These are phyloP conservation scores for Ctenosaura bakeri DNA, from an alignment of 2,797 vertebrate genomes.

Conservation along the genomic window DNA sequence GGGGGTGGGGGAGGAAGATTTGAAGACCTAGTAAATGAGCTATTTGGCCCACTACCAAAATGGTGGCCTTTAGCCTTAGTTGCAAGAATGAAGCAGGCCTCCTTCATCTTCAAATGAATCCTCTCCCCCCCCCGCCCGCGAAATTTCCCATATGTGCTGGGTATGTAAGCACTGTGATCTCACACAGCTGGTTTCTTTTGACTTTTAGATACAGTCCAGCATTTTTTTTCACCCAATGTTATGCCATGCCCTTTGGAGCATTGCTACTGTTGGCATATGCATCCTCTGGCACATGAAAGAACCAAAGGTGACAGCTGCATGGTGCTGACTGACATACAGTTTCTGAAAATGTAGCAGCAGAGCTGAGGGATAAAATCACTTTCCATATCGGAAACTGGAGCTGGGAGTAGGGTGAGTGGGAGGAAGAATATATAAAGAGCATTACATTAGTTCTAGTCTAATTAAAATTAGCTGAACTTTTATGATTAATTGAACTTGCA, in stretches of 20 bases:
- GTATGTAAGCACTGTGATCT: not conserved
- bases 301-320: conserved; percentile 26
- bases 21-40: not conserved
- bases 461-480: not conserved
- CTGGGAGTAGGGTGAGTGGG: not conserved
- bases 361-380: not conserved
- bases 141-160: not conserved
- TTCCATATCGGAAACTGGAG: not conserved
- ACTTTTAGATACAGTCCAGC: not conserved
- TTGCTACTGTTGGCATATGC: not conserved
- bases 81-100: not conserved
- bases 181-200: not conserved
- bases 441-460: conserved; percentile 1
- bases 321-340: not conserved
- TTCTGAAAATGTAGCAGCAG: not conserved
- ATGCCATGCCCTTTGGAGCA: not conserved
- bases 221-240: conserved; percentile 21
- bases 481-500: not conserved
- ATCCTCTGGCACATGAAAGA: not conserved
- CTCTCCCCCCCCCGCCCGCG: not conserved
- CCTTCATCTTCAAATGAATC: not conserved
- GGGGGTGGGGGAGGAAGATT: not conserved
- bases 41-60: not conserved
- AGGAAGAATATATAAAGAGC: not conserved
- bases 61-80: not conserved